Evolutionary conservation across 1,140 invertebrate species (phyloP).

Genomic region (Papilio aristodemus): DNA sequence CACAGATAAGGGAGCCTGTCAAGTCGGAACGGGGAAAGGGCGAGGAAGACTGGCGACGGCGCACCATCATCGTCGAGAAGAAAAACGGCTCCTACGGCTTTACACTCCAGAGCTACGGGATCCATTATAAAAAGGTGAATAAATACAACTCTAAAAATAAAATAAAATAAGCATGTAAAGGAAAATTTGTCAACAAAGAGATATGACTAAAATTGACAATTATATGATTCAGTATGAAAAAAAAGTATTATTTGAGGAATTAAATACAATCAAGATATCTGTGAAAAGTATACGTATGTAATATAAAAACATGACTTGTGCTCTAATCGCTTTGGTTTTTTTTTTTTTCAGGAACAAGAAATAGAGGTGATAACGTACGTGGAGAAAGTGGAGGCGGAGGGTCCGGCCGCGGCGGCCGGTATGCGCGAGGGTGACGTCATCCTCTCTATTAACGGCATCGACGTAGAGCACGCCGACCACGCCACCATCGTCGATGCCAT

Average conservation of each 20-base stretch:
- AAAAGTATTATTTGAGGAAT: too few relatives aligned
- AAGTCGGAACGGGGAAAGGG: conserved; percentile 90
- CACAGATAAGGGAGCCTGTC: conserved; percentile 88
- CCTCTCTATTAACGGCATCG: conserved; percentile 94
- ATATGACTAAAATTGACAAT: too few relatives aligned
- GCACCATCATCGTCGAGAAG: conserved; percentile 95
- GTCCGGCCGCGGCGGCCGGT: conserved; percentile 92
- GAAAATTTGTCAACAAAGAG: too few relatives aligned
- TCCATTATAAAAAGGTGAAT: conserved; percentile 96
- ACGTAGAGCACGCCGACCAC: conserved; percentile 95
- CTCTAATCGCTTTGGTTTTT: neutral
- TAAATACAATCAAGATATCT: too few relatives aligned
- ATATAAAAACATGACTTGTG: too few relatives aligned
- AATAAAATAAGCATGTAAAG: too few relatives aligned
- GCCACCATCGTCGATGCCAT: conserved; percentile 94
- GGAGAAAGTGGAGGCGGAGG: conserved; percentile 96
- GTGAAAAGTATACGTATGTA: too few relatives aligned
- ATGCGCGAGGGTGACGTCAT: conserved; percentile 97
- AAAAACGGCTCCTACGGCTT: conserved; percentile 96
- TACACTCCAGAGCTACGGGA: conserved; percentile 96
- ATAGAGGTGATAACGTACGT: conserved; percentile 97
- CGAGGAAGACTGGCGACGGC: conserved; percentile 90
- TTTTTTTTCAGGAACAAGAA: conserved; percentile 81
- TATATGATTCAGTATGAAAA: too few relatives aligned
- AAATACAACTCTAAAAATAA: too few relatives aligned